Base-by-base conservation (phyloP, 2,797 vertebrate species). In the Ctenochaetus hawaiiensis region DNA sequence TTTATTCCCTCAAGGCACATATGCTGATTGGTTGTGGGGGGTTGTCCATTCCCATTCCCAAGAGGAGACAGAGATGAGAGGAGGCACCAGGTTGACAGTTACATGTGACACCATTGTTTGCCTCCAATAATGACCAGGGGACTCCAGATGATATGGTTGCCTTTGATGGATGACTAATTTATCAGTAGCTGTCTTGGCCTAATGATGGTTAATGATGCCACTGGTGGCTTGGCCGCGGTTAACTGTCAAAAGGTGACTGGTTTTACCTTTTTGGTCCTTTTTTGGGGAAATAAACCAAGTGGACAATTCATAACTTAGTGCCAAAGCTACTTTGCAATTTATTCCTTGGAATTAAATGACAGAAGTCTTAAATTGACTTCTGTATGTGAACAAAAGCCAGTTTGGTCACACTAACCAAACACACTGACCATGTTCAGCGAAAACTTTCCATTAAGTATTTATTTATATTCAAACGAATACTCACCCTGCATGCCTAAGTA, bases 151-250 rank as follows among this genome's bases (percentile, higher is more conserved):
- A 95, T 93, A 91, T 75, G 79, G 82, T 45, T 80, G 65, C 78
- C 87, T 94, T 91, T 94, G 93, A 94, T 92, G 89, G 90, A 91
- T 91, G 89, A 87, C 89, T 94, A 77, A 94, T 95, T 94, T 92
- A 93, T 96, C 94, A 94, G 86, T 67, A 70, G 89, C 89, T 89
- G 85, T 92, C 91, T 77, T 60, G 78, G 78, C 68, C 81, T 92
- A 93, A 94, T 58, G 84, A 93, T 93, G 87, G 88, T 89, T 92
- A 93, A 94, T 88, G 91, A 93, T 85, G 86, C 65, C 80, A 80
- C 72, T 41, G 80, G 77, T 84, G 81, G 71, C 71, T 66, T 6
- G 34, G 77, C 53, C 16, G n/a, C 78, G 62, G 84, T 78, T 70
- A 70, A 79, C 73, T 74, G 59, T 86, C 68, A 79, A 75, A 78